Evolutionary conservation across 2,113 vertebrate genomes (phyloP).

Genomic region (Zapus hudsonius): DNA sequence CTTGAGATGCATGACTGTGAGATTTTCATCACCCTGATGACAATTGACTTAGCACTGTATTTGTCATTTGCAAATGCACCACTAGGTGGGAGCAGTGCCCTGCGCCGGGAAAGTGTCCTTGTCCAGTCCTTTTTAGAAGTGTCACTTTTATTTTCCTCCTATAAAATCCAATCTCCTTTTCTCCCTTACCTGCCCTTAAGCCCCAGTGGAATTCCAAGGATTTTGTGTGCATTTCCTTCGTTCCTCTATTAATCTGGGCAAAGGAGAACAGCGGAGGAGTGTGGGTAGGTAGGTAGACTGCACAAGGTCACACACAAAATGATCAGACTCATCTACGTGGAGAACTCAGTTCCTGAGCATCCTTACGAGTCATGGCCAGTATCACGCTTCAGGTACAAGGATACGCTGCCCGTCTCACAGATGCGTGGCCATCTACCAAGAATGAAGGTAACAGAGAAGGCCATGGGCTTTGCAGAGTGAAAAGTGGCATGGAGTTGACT

Average conservation of each 20-base stretch:
- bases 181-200: background rate
- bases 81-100: conserved; percentile 63
- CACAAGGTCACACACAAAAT: conserved; percentile 1
- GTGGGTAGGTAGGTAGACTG: background rate
- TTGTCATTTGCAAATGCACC: background rate
- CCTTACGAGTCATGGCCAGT: background rate
- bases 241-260: background rate
- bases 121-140: background rate
- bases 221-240: background rate
- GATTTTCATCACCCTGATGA: background rate
- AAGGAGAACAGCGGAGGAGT: background rate
- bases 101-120: too few species aligned
- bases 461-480: background rate
- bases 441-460: background rate
- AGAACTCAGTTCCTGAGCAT: background rate
- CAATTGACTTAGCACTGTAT: background rate
- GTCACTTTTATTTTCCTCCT: background rate
- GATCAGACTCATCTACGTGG: background rate
- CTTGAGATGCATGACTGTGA: too few species aligned
- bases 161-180: conserved; percentile 8
- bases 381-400: background rate
- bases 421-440: background rate
- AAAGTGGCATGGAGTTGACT: background rate
- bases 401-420: background rate
- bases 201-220: background rate